Conservation (phyloP, 2,113 vertebrate species). For the Arizona elegans region DNA sequence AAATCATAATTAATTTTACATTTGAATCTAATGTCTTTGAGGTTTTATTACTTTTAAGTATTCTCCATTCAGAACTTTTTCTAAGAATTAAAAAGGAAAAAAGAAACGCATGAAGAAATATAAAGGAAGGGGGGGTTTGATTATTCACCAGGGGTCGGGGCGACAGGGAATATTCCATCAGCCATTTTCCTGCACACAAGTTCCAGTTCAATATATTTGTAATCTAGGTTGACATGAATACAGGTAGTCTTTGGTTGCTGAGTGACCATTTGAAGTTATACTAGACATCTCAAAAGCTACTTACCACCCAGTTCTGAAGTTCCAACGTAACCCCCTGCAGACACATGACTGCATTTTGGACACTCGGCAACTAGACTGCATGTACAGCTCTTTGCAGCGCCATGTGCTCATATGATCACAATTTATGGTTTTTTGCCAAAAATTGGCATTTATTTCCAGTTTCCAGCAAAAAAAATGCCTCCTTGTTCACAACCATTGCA, state of each 20-base stretch:
- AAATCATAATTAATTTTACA: not conserved
- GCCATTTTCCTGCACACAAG: not conserved
- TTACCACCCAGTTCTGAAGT: not conserved
- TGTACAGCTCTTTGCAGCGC: not conserved
- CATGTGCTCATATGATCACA: not conserved
- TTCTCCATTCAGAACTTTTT: not conserved
- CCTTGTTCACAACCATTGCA: too few species aligned
- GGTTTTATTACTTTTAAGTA: not conserved
- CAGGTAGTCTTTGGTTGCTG: not conserved
- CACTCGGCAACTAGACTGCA: not conserved
- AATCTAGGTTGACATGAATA: not conserved
- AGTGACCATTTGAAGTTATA: not conserved
- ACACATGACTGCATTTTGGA: not conserved
- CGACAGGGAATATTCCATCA: not conserved
- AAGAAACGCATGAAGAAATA: not conserved
- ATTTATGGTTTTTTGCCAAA: not conserved
- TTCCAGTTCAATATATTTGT: not conserved
- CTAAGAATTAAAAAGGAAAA: not conserved
- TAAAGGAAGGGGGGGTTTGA: not conserved
- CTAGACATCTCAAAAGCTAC: not conserved
- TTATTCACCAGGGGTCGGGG: not conserved
- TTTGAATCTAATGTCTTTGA: not conserved
- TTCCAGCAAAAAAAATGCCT: too few species aligned
- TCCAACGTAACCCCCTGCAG: not conserved
- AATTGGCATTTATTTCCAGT: not conserved